Base-by-base conservation (phyloP, 2,888 invertebrate species). In the Zaprionus obscuricornis region DNA sequence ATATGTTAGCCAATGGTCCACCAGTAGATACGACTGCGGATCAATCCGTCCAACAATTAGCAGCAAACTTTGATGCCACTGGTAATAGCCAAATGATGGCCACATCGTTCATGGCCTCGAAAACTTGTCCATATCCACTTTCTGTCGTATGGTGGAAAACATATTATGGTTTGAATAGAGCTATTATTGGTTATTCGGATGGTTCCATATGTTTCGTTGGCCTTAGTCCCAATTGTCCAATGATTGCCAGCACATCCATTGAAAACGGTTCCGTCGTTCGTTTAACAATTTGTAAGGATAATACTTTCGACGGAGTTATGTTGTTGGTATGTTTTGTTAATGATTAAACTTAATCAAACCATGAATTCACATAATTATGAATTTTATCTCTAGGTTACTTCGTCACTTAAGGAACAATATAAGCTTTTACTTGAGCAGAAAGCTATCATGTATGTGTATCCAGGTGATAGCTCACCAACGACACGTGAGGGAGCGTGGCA, bases 101-200 rank as follows among this genome's bases (percentile, higher is more conserved):
- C 39, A 71, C 78, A 13, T 89, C 89, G 2, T 90, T 90, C 49
- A 87, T 89, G 89, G 89, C 88, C n/a, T 90, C 90, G 1, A 86
- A 87, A 29, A 89, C 89, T 2, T 90, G 90, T 43, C 90, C 90
- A 0, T 90, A 87, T 67, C 94, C 95, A 2, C 91, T 93, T 7
- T 92, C 93, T 52, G 92, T 93, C 3, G 92, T 93, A 7, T 95
- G 95, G 94, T 96, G 96, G 96, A 93, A 95, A 72, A 95, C 95
- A 7, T 76, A 88, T 17, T 94, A 94, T 76, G 93, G 93, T 22
- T 93, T 94, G 67, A 94, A 94, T 85, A 92, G 94, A 71, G 92
- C 94, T 36, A 92, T 94, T 60, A 92, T 94, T 74, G 94, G 94
- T n/a, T 93, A 94, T 74, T 93, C 94, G 26, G 92, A 91, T 85